Evolutionary conservation across 2,797 vertebrate species (phyloP), one percentile per base, ranked within the genome.

Genomic region (Malacoctenus gilli): DNA sequence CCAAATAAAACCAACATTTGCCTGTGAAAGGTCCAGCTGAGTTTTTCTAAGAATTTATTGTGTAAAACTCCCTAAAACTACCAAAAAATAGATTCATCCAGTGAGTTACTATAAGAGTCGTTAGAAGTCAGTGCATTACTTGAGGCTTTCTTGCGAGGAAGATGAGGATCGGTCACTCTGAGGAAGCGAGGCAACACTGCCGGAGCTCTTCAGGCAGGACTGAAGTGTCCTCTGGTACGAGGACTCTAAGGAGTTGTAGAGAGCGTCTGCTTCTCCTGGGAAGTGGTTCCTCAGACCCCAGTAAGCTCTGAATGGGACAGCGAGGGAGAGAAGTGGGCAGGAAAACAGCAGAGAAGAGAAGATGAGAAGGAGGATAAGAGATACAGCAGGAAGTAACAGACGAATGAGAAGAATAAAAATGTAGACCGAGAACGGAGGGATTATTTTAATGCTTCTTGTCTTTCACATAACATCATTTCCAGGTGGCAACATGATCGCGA

Each of bases 91-190:
- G n/a, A n/a, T n/a, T n/a, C n/a, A n/a, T n/a, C n/a, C n/a, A n/a
- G n/a, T n/a, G n/a, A n/a, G n/a, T n/a, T n/a, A n/a, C n/a, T n/a
- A n/a, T n/a, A n/a, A n/a, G n/a, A n/a, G n/a, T n/a, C n/a, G n/a
- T n/a, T n/a, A n/a, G n/a, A n/a, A n/a, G n/a, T n/a, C n/a, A n/a
- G n/a, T n/a, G n/a, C 2, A 87, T 94, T 94, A 98, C 96, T 98
- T 98, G 70, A 98, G 94, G 82, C 96, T 98, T 87, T 99, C 96
- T 72, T 99, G 96, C 31, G 96, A 99, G 60, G 95, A 97, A 19
- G 96, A 98, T 5, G 96, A 98, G n/a, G 96, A 98, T 53, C 96
- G 93, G 85, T 98, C 96, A 46, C 95, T 98, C 71, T 96, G 95
- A 22, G 96, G 96, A 58, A 98, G 95, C 13, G 96, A 98, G 11